These are phyloP conservation scores for Zalophus californianus DNA, from an alignment of 2,797 vertebrate species.

Conservation along the genomic window DNA sequence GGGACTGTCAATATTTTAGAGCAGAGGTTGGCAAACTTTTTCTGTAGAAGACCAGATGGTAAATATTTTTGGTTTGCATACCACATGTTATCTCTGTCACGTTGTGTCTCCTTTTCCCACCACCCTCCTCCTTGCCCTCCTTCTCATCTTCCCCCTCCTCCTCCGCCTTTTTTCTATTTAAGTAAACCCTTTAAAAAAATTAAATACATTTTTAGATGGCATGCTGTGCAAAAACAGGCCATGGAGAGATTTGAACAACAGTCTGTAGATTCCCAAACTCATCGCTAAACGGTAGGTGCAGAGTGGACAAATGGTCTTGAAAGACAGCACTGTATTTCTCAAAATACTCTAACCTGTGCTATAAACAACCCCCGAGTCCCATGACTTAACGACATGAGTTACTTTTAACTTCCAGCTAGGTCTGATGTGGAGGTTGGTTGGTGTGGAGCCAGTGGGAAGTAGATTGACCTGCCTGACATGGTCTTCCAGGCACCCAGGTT, in stretches of 20 bases:
- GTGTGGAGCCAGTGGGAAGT: neutral
- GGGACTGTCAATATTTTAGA: neutral
- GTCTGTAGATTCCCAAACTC: neutral
- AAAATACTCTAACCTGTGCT: neutral
- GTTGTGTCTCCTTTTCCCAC: neutral
- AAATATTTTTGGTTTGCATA: neutral
- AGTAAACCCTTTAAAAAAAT: neutral
- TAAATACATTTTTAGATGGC: neutral
- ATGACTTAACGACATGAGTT: neutral
- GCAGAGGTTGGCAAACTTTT: neutral
- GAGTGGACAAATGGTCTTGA: neutral
- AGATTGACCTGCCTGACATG: no score
- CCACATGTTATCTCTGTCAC: neutral
- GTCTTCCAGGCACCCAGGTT: neutral
- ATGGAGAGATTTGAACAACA: neutral
- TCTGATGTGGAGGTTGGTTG: neutral
- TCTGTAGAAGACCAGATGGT: neutral
- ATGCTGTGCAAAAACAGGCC: neutral
- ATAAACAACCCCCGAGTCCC: neutral
- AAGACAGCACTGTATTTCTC: neutral
- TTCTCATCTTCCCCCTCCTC: no score
- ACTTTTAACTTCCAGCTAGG: neutral
- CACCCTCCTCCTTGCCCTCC: neutral
- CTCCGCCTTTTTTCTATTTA: neutral
- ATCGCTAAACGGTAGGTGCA: neutral